Conservation (phyloP, 2,113 vertebrate species). For the Todiramphus saurophagus region DNA sequence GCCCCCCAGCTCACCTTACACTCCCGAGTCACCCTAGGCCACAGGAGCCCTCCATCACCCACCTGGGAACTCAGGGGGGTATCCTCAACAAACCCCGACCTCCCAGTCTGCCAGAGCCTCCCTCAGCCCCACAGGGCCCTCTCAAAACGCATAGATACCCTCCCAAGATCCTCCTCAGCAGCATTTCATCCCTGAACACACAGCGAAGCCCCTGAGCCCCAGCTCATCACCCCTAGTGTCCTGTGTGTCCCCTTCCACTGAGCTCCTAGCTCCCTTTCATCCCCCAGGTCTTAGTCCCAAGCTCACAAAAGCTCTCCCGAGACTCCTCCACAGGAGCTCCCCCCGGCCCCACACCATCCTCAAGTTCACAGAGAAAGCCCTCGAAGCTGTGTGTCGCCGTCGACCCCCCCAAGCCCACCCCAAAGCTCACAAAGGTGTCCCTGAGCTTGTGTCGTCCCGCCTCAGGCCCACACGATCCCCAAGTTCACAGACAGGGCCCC, state of each 20-base stretch:
- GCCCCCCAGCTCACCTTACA: not conserved
- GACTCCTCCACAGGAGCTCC: fast-evolving
- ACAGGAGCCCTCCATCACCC: too few species aligned
- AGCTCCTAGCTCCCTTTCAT: not conserved
- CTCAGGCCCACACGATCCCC: too few species aligned
- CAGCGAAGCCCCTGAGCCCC: not conserved
- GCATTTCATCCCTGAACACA: fast-evolving
- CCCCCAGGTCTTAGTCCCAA: too few species aligned
- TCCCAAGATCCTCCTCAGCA: not conserved
- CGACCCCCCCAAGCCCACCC: not conserved
- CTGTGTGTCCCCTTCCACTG: too few species aligned
- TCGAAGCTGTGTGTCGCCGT: not conserved
- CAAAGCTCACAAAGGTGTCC: too few species aligned
- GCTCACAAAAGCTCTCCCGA: fast-evolving
- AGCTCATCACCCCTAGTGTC: too few species aligned
- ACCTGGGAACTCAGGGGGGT: not conserved
- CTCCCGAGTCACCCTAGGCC: not conserved
- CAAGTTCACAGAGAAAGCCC: not conserved
- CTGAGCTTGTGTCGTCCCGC: not conserved
- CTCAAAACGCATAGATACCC: not conserved
- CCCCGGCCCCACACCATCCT: not conserved
- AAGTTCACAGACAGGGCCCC: too few species aligned
- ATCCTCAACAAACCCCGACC: not conserved
- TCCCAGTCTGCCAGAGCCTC: not conserved
- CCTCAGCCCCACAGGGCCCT: not conserved